Evolutionary conservation across 2,797 vertebrate species (phyloP).

Genomic region (Threskiornis aethiopicus): DNA sequence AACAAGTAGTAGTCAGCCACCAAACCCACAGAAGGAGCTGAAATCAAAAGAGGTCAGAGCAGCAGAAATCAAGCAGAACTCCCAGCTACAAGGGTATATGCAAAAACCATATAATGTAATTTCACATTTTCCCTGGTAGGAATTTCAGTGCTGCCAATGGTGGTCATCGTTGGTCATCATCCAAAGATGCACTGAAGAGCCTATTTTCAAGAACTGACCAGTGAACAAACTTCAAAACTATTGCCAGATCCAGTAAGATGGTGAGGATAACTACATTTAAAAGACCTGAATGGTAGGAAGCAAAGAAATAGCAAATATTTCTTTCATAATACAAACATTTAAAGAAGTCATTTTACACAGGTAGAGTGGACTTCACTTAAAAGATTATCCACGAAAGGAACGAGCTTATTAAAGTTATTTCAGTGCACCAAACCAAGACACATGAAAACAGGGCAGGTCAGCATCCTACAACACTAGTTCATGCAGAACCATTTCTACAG

Average conservation of each 20-base stretch:
- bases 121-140: not conserved
- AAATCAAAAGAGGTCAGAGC: constrained; percentile 49
- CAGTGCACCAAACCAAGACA: constrained; percentile 69
- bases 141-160: constrained; percentile 30
- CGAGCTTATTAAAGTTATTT: constrained; percentile 57
- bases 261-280: constrained; percentile 71
- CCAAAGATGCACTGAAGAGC: constrained; percentile 28
- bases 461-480: not conserved
- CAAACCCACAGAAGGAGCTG: constrained; percentile 36
- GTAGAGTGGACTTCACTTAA: constrained; percentile 66
- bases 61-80: constrained; percentile 38
- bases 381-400: constrained; percentile 69
- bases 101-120: not conserved
- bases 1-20: not conserved
- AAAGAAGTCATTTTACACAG: constrained; percentile 53
- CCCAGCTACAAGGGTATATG: not conserved
- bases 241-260: constrained; percentile 72
- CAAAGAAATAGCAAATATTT: constrained; percentile 56
- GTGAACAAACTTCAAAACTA: constrained; percentile 26
- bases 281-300: constrained; percentile 67
- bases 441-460: constrained; percentile 13
- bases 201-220: constrained; percentile 49
- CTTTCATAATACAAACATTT: constrained; percentile 54
- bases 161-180: not conserved
- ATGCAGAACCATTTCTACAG: not conserved